These are phyloP conservation scores for Micromys minutus DNA, from an alignment of 2,113 vertebrate genomes.

Conservation along the genomic window DNA sequence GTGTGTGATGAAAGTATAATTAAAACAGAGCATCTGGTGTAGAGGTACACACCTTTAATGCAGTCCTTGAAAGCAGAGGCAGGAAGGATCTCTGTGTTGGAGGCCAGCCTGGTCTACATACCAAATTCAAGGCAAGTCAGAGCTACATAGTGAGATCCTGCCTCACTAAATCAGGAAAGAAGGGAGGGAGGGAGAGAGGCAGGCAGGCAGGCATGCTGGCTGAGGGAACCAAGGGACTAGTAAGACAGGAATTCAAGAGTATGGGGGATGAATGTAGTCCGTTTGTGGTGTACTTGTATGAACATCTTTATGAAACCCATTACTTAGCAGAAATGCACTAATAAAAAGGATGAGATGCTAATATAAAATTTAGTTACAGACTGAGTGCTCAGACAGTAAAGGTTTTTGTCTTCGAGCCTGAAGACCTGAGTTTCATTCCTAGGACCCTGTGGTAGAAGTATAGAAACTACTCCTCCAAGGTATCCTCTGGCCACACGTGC, in stretches of 20 bases:
- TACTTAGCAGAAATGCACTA: background rate
- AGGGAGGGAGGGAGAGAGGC: background rate
- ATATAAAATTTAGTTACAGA: background rate
- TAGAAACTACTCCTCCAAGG: background rate
- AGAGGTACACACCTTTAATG: background rate
- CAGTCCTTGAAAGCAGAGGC: background rate
- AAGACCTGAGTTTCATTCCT: background rate
- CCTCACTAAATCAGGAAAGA: background rate
- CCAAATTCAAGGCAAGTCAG: background rate
- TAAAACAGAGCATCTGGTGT: background rate
- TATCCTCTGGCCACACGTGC: background rate
- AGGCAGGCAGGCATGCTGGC: background rate
- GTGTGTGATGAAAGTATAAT: background rate
- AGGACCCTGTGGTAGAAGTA: background rate
- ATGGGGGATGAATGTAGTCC: too few relatives aligned
- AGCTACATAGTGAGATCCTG: background rate
- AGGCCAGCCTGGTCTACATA: background rate
- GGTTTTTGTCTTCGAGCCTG: background rate
- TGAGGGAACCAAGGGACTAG: background rate
- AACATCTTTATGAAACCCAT: background rate
- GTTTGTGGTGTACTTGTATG: background rate
- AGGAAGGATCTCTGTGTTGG: background rate
- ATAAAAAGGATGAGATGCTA: background rate
- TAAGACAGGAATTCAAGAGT: background rate
- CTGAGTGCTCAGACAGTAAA: background rate